Percentiles rank a stretch among this genome's conserved stretches.
phyloP scores from a whole-genome alignment of 2,888 invertebrate species.

The Tipula helvola region DNA sequence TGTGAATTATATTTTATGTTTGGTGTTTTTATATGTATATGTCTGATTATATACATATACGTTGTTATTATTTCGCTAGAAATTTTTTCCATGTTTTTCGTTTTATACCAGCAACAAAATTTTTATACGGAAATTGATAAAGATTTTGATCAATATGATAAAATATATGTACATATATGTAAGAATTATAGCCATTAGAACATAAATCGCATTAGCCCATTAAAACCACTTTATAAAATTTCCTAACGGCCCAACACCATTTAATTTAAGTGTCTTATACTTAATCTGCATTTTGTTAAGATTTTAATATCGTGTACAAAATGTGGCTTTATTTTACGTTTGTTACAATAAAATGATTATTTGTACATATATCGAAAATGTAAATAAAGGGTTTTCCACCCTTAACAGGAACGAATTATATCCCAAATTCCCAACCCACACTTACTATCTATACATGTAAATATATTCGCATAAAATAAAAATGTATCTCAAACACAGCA shows the following conservation, averaged over 20 bases:
- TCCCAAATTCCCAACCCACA: neutral
- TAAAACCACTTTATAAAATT: neutral
- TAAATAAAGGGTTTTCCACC: neutral
- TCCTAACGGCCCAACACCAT: neutral
- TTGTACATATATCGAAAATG: neutral
- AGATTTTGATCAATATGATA: neutral
- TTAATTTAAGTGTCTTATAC: neutral
- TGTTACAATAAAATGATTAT: neutral
- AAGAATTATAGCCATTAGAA: neutral
- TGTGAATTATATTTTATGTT: neutral
- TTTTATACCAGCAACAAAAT: neutral
- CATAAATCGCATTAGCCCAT: neutral
- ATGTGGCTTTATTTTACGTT: neutral
- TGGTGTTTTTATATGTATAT: neutral
- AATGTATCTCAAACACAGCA: neutral
- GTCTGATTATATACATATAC: neutral
- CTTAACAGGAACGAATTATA: neutral
- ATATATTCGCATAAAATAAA: neutral
- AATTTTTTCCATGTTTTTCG: neutral
- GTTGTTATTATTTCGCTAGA: neutral
- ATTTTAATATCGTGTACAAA: neutral
- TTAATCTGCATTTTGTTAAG: neutral
- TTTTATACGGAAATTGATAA: neutral
- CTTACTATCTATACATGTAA: neutral
- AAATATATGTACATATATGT: neutral